phyloP scores from a whole-genome alignment of 2,797 vertebrate genomes.

The Phyllotis vaccarum region DNA sequence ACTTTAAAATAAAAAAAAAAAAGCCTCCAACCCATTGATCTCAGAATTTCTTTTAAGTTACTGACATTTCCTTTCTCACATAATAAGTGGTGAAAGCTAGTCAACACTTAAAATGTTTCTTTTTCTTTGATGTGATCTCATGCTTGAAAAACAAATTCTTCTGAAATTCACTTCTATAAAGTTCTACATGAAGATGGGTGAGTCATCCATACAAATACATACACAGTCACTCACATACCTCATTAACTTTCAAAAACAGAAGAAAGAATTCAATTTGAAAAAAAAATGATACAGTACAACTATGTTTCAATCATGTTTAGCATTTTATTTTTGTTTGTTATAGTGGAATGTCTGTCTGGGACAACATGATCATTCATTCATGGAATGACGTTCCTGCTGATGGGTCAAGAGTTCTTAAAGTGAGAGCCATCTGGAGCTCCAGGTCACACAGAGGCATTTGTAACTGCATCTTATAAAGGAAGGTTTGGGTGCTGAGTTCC shows the following conservation, averaged over 20 bases:
- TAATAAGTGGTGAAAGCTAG: conserved; percentile 68
- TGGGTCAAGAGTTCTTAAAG: neutral
- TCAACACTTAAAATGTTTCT: conserved; percentile 68
- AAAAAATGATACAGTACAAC: neutral
- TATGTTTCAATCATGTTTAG: neutral
- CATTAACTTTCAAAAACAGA: neutral
- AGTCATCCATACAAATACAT: conserved; percentile 16
- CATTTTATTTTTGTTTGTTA: neutral
- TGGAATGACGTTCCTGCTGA: neutral
- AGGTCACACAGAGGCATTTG: neutral
- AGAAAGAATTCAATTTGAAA: conserved; percentile 1
- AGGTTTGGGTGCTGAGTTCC: neutral
- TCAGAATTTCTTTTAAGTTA: conserved; percentile 77
- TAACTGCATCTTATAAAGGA: neutral
- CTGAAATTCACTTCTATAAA: conserved; percentile 65
- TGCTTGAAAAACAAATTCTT: conserved; percentile 33
- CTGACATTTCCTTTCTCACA: conserved; percentile 73
- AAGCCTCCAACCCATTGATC: conserved; percentile 71
- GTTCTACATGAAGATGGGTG: conserved; percentile 47
- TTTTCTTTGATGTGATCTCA: conserved; percentile 69
- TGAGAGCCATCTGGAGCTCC: neutral
- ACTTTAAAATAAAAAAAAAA: conserved; percentile 73
- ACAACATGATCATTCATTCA: neutral
- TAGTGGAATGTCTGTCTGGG: neutral
- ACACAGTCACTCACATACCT: neutral